phyloP scores from a whole-genome alignment of 2,888 invertebrate genomes.

The Tholera decimalis region DNA sequence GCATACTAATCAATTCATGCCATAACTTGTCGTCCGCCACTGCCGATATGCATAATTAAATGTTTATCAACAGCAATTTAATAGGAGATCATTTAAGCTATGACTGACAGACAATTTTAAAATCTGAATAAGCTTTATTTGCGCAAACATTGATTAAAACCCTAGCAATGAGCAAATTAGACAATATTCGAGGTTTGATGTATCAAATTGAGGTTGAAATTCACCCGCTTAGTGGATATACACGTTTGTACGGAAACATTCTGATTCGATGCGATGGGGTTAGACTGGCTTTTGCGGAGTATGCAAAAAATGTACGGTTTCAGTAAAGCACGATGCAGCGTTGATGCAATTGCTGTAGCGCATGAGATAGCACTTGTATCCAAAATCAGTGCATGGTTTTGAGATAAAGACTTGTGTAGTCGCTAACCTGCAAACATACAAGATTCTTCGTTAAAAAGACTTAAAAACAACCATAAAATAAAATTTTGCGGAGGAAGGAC shows the following conservation, averaged over 20 bases:
- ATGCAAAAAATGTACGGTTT: neutral
- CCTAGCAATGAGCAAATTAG: neutral
- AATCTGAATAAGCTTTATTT: constrained; percentile 60
- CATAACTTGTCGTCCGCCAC: constrained; percentile 25
- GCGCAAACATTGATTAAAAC: neutral
- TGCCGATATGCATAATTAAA: constrained; percentile 59
- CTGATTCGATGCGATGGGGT: neutral
- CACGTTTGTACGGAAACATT: neutral
- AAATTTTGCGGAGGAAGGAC: constrained; percentile 38
- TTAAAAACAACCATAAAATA: constrained; percentile 56
- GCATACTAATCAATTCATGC: constrained; percentile 31
- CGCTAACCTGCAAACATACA: neutral
- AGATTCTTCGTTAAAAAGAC: constrained; percentile 62
- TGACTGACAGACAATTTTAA: constrained; percentile 63
- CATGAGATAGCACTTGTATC: neutral
- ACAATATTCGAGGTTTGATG: neutral
- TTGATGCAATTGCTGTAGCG: neutral
- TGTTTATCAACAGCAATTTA: constrained; percentile 53
- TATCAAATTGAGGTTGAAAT: neutral
- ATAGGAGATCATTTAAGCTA: constrained; percentile 48
- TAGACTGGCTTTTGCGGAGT: neutral
- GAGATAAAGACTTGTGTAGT: neutral
- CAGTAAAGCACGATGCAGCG: neutral
- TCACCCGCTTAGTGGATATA: neutral
- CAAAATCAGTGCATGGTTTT: neutral